A percentile compares a stretch with the other conserved stretches of the same genome.
phyloP scores from a whole-genome alignment of 2,113 vertebrate species.

The Bujurquina vittata region DNA sequence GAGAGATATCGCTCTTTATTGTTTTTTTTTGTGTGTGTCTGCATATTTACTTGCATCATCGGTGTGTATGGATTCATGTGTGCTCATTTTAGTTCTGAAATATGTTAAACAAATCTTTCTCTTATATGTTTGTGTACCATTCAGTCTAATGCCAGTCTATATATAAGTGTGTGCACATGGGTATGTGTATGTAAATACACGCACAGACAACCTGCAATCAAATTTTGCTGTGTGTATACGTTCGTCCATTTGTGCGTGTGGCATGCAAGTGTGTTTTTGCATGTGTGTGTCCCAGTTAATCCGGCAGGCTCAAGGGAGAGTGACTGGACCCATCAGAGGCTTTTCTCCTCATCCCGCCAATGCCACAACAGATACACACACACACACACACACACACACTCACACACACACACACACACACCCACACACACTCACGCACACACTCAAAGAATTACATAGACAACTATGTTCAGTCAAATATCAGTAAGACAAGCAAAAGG shows the following conservation, averaged over 20 bases:
- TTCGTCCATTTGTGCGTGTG: conserved; percentile 32
- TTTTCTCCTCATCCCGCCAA: conserved; percentile 61
- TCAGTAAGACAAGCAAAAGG: conserved; percentile 32
- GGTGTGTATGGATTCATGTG: background rate
- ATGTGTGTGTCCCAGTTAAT: conserved; percentile 68
- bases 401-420: too few species aligned
- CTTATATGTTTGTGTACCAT: background rate
- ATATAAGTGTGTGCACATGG: background rate
- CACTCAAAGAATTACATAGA: background rate
- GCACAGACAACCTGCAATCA: conserved; percentile 5
- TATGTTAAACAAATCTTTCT: background rate
- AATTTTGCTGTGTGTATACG: conserved; percentile 2
- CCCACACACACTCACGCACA: too few species aligned
- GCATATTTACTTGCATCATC: background rate
- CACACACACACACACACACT: background rate
- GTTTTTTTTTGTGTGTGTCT: background rate
- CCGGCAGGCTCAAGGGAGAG: conserved; percentile 64
- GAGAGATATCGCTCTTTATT: background rate
- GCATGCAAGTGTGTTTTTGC: conserved; percentile 31
- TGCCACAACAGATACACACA: conserved; percentile 21
- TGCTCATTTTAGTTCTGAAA: background rate
- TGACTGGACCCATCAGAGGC: conserved; percentile 69
- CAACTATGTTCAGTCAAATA: background rate
- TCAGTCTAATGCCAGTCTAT: background rate
- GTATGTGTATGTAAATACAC: conserved; percentile 1